Conservation (phyloP, 2,888 invertebrate genomes). For the Acleris laterana region DNA sequence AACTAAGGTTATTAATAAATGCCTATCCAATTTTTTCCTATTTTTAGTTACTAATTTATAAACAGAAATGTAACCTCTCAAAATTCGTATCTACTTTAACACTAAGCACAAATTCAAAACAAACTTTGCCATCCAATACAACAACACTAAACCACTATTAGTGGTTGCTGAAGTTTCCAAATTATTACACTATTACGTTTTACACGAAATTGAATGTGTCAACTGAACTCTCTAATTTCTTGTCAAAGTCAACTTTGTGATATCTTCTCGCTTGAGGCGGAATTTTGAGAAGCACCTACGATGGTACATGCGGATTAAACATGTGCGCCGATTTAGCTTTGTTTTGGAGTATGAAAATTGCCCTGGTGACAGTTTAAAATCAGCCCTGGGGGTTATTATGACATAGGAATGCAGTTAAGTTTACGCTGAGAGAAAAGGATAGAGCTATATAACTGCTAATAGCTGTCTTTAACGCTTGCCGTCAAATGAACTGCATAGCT, state of each 20-base stretch:
- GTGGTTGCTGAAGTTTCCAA: conserved; percentile 32
- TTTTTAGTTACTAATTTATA: too few relatives aligned
- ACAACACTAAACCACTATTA: conserved; percentile 29
- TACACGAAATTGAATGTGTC: conserved; percentile 35
- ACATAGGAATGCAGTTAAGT: too few relatives aligned
- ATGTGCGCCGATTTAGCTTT: conserved; percentile 3
- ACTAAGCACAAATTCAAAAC: conserved; percentile 11
- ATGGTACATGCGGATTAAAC: background rate
- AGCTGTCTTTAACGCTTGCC: too few relatives aligned
- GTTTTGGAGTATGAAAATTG: too few relatives aligned
- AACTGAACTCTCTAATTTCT: conserved; percentile 36
- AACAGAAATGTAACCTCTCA: too few relatives aligned
- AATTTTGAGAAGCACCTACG: conserved; percentile 28
- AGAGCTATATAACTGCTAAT: too few relatives aligned
- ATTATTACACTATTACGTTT: conserved; percentile 36
- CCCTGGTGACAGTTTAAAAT: background rate
- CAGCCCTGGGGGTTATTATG: too few relatives aligned
- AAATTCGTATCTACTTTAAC: background rate
- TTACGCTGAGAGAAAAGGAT: too few relatives aligned
- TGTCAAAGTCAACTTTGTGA: conserved; percentile 36
- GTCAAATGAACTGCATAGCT: too few relatives aligned
- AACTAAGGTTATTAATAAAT: too few relatives aligned
- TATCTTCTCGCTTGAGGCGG: conserved; percentile 27
- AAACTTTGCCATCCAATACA: conserved; percentile 35
- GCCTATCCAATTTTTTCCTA: too few relatives aligned